A percentile compares a stretch with the other conserved stretches of the same genome.
Evolutionary conservation across 2,888 invertebrate species (phyloP).

Genomic region (Dolichopus griseipennis): DNA sequence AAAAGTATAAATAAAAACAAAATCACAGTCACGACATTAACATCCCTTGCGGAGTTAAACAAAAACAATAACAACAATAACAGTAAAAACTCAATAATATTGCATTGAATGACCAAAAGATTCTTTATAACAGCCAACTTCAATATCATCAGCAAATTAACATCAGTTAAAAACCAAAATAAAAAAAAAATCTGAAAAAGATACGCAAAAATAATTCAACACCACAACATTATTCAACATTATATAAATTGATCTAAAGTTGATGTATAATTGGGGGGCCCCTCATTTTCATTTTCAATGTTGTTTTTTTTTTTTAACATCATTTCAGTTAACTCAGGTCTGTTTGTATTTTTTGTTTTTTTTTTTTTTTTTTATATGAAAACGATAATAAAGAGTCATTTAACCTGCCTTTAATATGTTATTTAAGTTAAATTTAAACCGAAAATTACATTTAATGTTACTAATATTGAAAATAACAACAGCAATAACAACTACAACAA

Average conservation of each 20-base stretch:
- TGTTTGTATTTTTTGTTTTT: not conserved
- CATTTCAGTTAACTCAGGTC: not conserved
- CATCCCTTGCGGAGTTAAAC: not conserved
- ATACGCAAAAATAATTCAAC: too few species aligned
- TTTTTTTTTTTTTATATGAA: not conserved
- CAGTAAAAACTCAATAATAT: too few species aligned
- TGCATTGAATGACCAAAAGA: not conserved
- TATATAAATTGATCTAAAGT: not conserved
- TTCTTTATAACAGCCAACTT: not conserved
- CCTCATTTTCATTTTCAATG: too few species aligned
- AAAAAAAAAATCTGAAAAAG: not conserved
- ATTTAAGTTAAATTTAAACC: conserved; percentile 1
- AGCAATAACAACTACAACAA: not conserved
- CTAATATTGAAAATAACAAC: not conserved
- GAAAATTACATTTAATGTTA: not conserved
- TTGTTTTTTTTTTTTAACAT: too few species aligned
- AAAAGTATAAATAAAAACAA: not conserved
- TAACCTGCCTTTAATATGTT: conserved; percentile 4
- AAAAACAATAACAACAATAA: not conserved
- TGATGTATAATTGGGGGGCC: not conserved
- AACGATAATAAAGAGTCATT: not conserved
- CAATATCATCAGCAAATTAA: not conserved
- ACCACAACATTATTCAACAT: too few species aligned
- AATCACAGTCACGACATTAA: not conserved
- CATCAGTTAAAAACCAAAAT: not conserved